phyloP scores from a whole-genome alignment of 1,140 invertebrate species.

The Stegodyphus mimosarum region DNA sequence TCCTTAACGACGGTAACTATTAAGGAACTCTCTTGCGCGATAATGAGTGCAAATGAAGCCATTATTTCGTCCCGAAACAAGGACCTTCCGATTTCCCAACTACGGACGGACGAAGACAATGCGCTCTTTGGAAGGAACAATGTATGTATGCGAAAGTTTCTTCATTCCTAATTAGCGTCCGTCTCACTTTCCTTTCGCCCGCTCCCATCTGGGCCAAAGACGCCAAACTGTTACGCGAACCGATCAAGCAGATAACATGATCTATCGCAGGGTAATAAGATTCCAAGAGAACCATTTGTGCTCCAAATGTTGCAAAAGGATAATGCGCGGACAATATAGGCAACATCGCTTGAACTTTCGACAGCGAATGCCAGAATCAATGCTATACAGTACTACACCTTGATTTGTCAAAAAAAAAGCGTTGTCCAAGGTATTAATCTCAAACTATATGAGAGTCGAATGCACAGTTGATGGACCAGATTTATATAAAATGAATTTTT shows the following conservation, averaged over 20 bases:
- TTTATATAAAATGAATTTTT: too few relatives aligned
- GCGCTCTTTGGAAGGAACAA: conserved; percentile 31
- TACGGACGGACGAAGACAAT: conserved; percentile 42
- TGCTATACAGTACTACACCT: too few relatives aligned
- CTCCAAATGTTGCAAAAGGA: too few relatives aligned
- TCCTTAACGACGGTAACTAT: background rate
- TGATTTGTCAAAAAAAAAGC: too few relatives aligned
- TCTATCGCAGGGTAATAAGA: background rate
- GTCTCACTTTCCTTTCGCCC: background rate
- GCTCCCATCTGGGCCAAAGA: background rate
- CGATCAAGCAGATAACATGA: background rate
- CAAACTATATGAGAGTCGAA: too few relatives aligned
- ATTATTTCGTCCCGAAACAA: conserved; percentile 36
- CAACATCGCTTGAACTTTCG: too few relatives aligned
- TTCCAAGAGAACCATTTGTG: too few relatives aligned
- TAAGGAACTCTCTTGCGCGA: background rate
- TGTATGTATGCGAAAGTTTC: conserved; percentile 34
- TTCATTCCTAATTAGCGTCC: conserved; percentile 53
- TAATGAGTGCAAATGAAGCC: conserved; percentile 54
- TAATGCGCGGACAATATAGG: too few relatives aligned
- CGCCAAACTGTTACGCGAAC: conserved; percentile 4
- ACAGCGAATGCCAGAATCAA: too few relatives aligned
- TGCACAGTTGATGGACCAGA: too few relatives aligned
- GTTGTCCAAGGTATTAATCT: too few relatives aligned
- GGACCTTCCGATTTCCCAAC: conserved; percentile 47